These are phyloP conservation scores for Plecotus auritus DNA, from an alignment of 2,113 vertebrate species.

Conservation along the genomic window DNA sequence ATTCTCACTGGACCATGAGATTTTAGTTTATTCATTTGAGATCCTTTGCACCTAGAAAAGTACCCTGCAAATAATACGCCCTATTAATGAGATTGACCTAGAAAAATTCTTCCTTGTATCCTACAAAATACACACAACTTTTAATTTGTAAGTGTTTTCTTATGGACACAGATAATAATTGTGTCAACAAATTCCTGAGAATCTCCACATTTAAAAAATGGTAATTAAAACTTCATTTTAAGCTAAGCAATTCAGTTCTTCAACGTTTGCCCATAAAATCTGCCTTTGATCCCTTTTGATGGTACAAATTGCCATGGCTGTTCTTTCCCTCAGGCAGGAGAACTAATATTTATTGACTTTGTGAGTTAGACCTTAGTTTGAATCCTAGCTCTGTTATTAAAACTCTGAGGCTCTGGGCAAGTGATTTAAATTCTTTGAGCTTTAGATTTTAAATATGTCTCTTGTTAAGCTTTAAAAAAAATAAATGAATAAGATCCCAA, in stretches of 20 bases:
- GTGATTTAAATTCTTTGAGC: conserved; percentile 13
- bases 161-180: background rate
- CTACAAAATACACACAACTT: background rate
- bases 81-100: background rate
- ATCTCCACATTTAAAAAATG: background rate
- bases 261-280: background rate
- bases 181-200: background rate
- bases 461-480: conserved; percentile 26
- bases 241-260: conserved; percentile 29
- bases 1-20: background rate
- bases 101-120: conserved; percentile 11
- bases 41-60: background rate
- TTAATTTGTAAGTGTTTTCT: conserved; percentile 11
- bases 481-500: background rate
- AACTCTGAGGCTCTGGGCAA: conserved; percentile 11
- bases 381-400: conserved; percentile 12
- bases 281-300: background rate
- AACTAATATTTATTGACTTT: conserved; percentile 26
- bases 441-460: conserved; percentile 27
- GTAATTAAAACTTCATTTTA: conserved; percentile 32
- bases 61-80: background rate
- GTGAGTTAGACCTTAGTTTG: conserved; percentile 15
- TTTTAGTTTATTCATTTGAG: background rate
- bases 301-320: background rate
- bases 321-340: background rate